Percentiles rank a stretch among this genome's conserved stretches.
phyloP scores from a whole-genome alignment of 1,140 invertebrate species.

The Musca domestica region DNA sequence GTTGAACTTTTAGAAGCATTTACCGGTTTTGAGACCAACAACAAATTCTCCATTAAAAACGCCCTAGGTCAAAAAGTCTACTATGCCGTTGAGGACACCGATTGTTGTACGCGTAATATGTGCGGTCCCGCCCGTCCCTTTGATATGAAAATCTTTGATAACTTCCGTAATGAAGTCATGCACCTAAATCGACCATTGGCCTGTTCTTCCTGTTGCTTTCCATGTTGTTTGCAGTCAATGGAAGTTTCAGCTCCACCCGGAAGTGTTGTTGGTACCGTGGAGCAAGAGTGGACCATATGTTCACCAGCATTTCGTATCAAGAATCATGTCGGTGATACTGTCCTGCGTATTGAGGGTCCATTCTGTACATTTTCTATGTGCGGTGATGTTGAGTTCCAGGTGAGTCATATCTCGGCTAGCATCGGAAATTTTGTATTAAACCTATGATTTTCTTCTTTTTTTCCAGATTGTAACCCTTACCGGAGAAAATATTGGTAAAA shows the following conservation, averaged over 20 bases:
- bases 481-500: constrained; percentile 68
- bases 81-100: constrained; percentile 80
- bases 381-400: constrained; percentile 74
- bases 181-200: constrained; percentile 72
- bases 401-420: constrained; percentile 37
- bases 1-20: constrained; percentile 81
- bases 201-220: constrained; percentile 76
- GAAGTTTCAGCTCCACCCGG: constrained; percentile 73
- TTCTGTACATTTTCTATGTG: constrained; percentile 77
- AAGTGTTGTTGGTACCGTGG: constrained; percentile 71
- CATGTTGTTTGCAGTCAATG: constrained; percentile 83
- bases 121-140: constrained; percentile 77
- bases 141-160: constrained; percentile 83
- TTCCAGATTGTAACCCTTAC: constrained; percentile 64
- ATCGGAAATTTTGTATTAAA: not conserved
- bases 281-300: constrained; percentile 83
- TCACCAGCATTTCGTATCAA: constrained; percentile 77
- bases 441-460: not conserved
- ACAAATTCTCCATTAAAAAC: constrained; percentile 82
- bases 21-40: constrained; percentile 86
- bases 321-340: constrained; percentile 71
- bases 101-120: constrained; percentile 74
- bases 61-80: constrained; percentile 77
- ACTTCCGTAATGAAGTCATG: constrained; percentile 72
- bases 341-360: constrained; percentile 82